These are phyloP conservation scores for Ellobium chinense DNA, from an alignment of 2,888 invertebrate genomes.

Conservation along the genomic window DNA sequence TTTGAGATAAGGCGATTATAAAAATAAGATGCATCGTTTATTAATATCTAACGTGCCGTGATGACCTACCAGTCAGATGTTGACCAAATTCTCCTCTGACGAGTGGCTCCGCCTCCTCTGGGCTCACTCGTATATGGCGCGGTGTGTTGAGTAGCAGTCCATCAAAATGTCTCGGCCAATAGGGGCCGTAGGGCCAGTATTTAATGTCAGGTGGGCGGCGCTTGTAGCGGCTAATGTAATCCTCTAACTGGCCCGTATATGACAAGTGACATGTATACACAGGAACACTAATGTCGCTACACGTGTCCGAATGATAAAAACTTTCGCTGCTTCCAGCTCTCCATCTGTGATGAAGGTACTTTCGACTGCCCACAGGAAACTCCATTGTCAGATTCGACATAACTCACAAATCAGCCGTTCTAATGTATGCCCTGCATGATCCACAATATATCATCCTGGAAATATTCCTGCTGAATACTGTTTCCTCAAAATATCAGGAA, in stretches of 20 bases:
- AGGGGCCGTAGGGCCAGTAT: slow-evolving; percentile 76
- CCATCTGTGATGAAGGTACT: background rate
- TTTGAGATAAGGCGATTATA: too few species aligned
- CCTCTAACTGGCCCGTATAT: slow-evolving; percentile 71
- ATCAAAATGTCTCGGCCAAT: slow-evolving; percentile 72
- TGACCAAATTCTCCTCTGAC: slow-evolving; percentile 13
- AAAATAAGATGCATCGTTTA: too few species aligned
- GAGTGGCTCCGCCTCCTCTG: background rate
- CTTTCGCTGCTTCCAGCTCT: background rate
- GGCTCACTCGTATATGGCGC: slow-evolving; percentile 29
- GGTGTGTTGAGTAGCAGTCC: slow-evolving; percentile 68
- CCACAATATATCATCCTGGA: too few species aligned
- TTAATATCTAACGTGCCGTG: too few species aligned
- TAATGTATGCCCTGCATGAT: too few species aligned
- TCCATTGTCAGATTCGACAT: background rate
- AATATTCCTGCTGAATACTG: too few species aligned
- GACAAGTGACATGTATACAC: slow-evolving; percentile 39
- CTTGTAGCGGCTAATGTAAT: slow-evolving; percentile 70
- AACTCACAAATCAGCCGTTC: too few species aligned
- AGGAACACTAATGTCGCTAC: background rate
- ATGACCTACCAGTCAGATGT: slow-evolving; percentile 20
- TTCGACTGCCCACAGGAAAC: background rate
- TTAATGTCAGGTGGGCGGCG: slow-evolving; percentile 73
- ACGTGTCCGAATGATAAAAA: background rate
- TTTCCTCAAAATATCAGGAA: too few species aligned